These are phyloP conservation scores for Sarotherodon lohbergeri DNA, from an alignment of 2,113 vertebrate species.

Conservation along the genomic window DNA sequence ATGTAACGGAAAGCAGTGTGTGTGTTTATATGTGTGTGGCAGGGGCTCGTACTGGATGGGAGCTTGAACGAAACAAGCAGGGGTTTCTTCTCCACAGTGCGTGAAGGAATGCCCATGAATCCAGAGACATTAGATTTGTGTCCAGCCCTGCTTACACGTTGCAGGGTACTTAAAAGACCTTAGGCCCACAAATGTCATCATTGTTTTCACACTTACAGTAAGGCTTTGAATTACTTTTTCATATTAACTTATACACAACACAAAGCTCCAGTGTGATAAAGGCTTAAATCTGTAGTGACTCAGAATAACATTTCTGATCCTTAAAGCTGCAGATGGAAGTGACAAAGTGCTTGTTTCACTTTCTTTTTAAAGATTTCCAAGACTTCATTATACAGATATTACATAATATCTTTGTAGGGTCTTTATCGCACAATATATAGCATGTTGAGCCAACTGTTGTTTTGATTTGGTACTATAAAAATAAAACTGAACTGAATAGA, in stretches of 20 bases:
- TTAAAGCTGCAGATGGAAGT: neutral
- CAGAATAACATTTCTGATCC: neutral
- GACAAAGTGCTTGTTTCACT: neutral
- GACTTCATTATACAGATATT: neutral
- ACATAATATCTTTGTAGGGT: neutral
- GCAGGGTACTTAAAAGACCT: neutral
- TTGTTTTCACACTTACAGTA: neutral
- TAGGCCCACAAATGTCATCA: neutral
- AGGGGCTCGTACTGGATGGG: neutral
- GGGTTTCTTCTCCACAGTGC: slow-evolving; percentile 30
- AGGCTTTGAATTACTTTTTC: neutral
- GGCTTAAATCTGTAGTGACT: neutral
- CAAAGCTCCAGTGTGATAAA: rapidly evolving
- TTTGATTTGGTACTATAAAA: neutral
- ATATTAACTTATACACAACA: neutral
- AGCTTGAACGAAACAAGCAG: slow-evolving; percentile 13
- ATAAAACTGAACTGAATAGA: neutral
- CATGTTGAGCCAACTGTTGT: neutral
- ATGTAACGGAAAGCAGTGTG: slow-evolving; percentile 29
- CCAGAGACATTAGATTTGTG: slow-evolving; percentile 13
- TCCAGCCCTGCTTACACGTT: slow-evolving; percentile 3
- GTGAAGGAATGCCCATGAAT: slow-evolving; percentile 58
- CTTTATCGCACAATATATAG: neutral
- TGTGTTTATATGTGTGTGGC: neutral
- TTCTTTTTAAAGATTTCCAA: neutral